A percentile compares a stretch with the other conserved stretches of the same genome.
Evolutionary conservation across 2,113 vertebrate genomes (phyloP).

Genomic region (Pampusana beccarii): DNA sequence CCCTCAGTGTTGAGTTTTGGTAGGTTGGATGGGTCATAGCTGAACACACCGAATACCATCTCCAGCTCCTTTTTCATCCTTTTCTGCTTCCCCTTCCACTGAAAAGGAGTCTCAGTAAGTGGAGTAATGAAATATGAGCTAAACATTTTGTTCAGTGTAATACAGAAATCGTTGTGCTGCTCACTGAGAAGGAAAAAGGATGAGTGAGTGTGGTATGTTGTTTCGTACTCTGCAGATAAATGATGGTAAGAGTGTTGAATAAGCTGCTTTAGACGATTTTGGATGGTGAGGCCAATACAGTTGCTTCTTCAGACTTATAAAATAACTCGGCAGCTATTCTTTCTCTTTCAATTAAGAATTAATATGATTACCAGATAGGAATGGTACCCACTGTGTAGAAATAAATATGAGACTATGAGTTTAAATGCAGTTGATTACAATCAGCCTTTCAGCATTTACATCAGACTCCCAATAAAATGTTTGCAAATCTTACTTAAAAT

Average conservation of each 20-base stretch:
- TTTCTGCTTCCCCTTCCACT: neutral
- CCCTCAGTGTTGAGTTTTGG: neutral
- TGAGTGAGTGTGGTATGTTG: neutral
- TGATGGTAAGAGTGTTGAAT: neutral
- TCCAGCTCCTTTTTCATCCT: neutral
- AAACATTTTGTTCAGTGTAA: neutral
- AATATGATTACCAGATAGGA: neutral
- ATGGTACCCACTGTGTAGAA: neutral
- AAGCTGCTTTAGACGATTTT: neutral
- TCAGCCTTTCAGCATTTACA: neutral
- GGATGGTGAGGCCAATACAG: neutral
- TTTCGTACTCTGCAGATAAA: neutral
- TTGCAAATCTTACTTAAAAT: conserved; percentile 46
- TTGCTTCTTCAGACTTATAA: neutral
- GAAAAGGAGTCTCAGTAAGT: neutral
- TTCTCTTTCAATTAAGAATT: neutral
- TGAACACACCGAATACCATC: neutral
- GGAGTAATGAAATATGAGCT: neutral
- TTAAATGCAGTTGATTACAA: conserved; percentile 10
- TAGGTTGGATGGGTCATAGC: neutral
- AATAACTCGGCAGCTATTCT: neutral
- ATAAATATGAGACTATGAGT: neutral
- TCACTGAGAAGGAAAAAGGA: neutral
- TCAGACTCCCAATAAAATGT: neutral
- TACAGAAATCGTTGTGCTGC: neutral